Base-by-base conservation (phyloP, 2,888 invertebrate genomes). In the Dichetophora obliterata region DNA sequence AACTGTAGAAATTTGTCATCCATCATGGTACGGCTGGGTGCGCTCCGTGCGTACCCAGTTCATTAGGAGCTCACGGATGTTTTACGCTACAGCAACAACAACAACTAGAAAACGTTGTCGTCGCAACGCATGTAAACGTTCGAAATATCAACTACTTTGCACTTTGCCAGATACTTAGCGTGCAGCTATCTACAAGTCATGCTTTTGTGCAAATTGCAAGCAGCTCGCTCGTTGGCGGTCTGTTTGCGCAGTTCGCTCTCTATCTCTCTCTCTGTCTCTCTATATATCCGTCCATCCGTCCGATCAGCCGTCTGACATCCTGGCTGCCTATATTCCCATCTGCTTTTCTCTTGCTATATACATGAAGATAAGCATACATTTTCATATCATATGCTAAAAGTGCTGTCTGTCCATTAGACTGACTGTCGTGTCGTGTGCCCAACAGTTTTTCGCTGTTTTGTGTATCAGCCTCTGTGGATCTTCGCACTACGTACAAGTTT, bases 121-220 rank as follows among this genome's bases (percentile, higher is more conserved):
- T 27, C 22, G n/a, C 66, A 6, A 14, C 43, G 37, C 43, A 19
- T 43, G 37, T n/a, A n/a, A 70, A 71, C 75, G 71, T 76, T 77
- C 75, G 74, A 65, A 52, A 73, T 71, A 65, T 84, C 84, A 86
- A 86, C 85, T 87, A 86, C 86, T 88, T 86, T 87, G 86, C 87
- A 86, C 86, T 86, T 86, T 88, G 87, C 88, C 86, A 88, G 87
- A 87, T 86, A 88, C 87, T 86, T 86, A 87, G 86, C 88, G 85
- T 83, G 83, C 82, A 86, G 84, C 85, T 86, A 86, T 86, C 87
- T 87, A 87, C 88, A 86, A 88, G 87, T 86, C 86, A 87, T 87
- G 86, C 85, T 85, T 43, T 85, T 86, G 81, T 84, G 86, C 85
- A 84, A 86, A 86, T 86, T 84, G 78, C 71, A 50, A 37, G 57